These are phyloP conservation scores for Tromatobia lineatoria DNA, from an alignment of 2,888 invertebrate genomes.

Conservation along the genomic window DNA sequence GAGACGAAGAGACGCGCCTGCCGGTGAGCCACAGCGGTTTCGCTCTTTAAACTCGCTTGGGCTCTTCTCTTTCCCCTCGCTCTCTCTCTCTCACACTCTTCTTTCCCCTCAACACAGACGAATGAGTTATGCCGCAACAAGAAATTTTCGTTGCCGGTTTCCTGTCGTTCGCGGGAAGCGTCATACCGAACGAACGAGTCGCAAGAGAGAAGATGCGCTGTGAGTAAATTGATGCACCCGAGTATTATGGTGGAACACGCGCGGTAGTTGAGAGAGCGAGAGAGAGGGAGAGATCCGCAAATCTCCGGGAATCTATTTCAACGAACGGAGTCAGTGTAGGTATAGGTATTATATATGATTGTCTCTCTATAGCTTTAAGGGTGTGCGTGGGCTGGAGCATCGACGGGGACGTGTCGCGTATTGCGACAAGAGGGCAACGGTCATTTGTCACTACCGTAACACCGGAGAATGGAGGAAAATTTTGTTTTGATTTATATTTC, in stretches of 20 bases:
- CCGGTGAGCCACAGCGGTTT: constrained; percentile 18
- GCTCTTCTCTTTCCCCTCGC: background rate
- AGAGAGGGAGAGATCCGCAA: background rate
- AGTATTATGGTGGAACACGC: background rate
- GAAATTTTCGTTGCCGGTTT: constrained; percentile 30
- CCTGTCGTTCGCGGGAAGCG: constrained; percentile 7
- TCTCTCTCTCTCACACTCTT: constrained; percentile 3
- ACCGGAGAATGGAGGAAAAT: constrained; percentile 58
- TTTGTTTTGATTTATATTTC: constrained; percentile 62
- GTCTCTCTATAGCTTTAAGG: too few relatives aligned
- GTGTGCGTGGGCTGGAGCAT: background rate
- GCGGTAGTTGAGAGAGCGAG: background rate
- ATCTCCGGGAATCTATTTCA: constrained; percentile 19
- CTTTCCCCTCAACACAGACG: background rate
- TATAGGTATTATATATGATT: background rate
- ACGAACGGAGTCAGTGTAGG: background rate
- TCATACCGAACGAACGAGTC: background rate
- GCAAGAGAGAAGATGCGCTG: background rate
- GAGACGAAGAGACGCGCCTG: constrained; percentile 44
- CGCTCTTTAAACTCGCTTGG: background rate
- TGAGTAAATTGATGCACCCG: background rate
- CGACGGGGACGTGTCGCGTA: constrained; percentile 56
- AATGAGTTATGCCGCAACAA: constrained; percentile 24
- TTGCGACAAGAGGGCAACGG: constrained; percentile 68
- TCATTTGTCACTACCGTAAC: constrained; percentile 76